Percentiles rank a stretch among this genome's conserved stretches.
These are phyloP conservation scores for Myiopsitta monachus DNA, from an alignment of 2,113 vertebrate species.

Conservation along the genomic window DNA sequence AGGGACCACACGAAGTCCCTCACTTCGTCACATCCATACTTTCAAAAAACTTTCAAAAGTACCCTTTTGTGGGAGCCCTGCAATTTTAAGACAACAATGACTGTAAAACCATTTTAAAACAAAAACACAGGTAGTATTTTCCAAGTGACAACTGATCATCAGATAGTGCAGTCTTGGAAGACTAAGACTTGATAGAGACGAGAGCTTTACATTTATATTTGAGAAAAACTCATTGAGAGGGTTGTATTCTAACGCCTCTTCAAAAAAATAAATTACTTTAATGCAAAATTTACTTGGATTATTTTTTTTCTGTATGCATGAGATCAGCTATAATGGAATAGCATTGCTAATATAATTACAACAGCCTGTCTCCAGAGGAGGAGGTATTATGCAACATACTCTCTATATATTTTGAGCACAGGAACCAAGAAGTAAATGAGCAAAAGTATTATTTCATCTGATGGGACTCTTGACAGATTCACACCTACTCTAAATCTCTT, in stretches of 20 bases:
- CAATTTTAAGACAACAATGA: background rate
- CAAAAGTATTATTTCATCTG: conserved; percentile 32
- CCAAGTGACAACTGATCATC: background rate
- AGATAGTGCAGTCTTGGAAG: background rate
- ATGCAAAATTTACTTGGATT: background rate
- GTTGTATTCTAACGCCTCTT: background rate
- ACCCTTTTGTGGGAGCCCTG: background rate
- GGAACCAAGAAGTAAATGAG: conserved; percentile 16
- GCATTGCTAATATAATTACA: background rate
- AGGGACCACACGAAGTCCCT: background rate
- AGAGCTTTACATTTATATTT: background rate
- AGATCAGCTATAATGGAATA: background rate
- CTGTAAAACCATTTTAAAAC: background rate
- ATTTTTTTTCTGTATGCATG: background rate
- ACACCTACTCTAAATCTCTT: conserved; percentile 46
- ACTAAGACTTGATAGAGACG: background rate
- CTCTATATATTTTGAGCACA: background rate
- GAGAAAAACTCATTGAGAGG: background rate
- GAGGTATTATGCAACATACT: background rate
- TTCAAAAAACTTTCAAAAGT: background rate
- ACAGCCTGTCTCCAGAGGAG: background rate
- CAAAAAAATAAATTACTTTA: background rate
- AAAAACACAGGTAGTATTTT: background rate
- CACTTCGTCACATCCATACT: background rate
- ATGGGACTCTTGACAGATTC: conserved; percentile 27